phyloP scores from a whole-genome alignment of 2,113 vertebrate genomes.

The Tachysurus vachellii region DNA sequence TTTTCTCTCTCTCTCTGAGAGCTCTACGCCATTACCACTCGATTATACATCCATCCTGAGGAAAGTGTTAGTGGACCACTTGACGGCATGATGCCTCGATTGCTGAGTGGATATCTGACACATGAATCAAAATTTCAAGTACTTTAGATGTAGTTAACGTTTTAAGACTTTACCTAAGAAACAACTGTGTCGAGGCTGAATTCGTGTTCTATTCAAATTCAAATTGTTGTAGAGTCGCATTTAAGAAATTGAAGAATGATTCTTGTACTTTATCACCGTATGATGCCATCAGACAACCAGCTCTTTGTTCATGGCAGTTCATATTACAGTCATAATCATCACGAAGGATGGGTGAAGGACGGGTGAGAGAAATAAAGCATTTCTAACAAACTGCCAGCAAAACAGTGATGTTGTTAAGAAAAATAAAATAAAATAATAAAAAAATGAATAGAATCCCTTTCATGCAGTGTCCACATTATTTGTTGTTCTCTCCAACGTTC shows the following conservation, averaged over 20 bases:
- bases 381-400: neutral
- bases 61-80: neutral
- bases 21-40: constrained; percentile 22
- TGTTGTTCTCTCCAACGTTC: neutral
- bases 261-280: neutral
- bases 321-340: neutral
- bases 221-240: neutral
- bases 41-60: constrained; percentile 26
- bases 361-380: no score
- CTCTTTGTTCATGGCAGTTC: neutral
- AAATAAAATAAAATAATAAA: neutral
- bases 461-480: neutral
- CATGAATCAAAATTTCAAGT: neutral
- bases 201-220: neutral
- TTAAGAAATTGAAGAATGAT: neutral
- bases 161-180: neutral
- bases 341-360: neutral
- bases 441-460: neutral
- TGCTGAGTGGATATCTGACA: neutral
- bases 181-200: neutral
- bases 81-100: neutral
- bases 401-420: neutral
- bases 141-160: neutral
- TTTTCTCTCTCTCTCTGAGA: constrained; percentile 5
- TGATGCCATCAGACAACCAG: neutral